Evolutionary conservation across 2,797 vertebrate species (phyloP).

Genomic region (Hylomyscus alleni): DNA sequence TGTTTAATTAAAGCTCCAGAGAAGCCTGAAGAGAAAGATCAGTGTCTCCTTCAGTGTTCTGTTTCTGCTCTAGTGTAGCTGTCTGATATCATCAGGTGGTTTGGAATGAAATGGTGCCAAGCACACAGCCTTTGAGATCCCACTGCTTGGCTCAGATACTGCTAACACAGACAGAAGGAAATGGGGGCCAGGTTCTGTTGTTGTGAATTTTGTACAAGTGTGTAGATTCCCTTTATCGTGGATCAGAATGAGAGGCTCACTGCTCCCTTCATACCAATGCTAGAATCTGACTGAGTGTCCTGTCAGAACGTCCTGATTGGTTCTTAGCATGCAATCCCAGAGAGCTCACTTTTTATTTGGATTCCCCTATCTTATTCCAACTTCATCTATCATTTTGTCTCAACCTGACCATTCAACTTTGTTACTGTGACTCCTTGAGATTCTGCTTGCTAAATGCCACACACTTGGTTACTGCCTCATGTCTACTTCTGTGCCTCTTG

Average conservation of each 20-base stretch:
- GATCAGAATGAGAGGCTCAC: background rate
- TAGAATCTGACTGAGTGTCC: background rate
- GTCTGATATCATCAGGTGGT: constrained; percentile 63
- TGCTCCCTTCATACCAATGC: background rate
- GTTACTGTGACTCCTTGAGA: background rate
- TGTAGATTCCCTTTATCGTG: background rate
- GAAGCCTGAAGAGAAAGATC: constrained; percentile 64
- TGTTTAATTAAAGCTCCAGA: constrained; percentile 79
- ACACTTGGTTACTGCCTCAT: background rate
- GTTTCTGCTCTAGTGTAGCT: constrained; percentile 31
- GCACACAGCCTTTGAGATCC: constrained; percentile 61
- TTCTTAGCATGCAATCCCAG: background rate
- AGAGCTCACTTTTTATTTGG: background rate
- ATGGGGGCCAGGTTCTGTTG: background rate
- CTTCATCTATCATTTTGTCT: background rate
- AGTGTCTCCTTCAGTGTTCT: constrained; percentile 56
- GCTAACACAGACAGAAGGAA: constrained; percentile 36
- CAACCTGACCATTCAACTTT: background rate
- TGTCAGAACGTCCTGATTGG: background rate
- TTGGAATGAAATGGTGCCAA: constrained; percentile 68
- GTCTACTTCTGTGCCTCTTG: too few species aligned
- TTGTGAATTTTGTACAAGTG: background rate
- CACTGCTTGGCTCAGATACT: background rate
- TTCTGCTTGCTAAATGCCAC: background rate
- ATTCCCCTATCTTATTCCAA: background rate